Evolutionary conservation across 2,888 invertebrate genomes (phyloP), one percentile per base, ranked within the genome.

Genomic region (Drosophila kambysellisi): DNA sequence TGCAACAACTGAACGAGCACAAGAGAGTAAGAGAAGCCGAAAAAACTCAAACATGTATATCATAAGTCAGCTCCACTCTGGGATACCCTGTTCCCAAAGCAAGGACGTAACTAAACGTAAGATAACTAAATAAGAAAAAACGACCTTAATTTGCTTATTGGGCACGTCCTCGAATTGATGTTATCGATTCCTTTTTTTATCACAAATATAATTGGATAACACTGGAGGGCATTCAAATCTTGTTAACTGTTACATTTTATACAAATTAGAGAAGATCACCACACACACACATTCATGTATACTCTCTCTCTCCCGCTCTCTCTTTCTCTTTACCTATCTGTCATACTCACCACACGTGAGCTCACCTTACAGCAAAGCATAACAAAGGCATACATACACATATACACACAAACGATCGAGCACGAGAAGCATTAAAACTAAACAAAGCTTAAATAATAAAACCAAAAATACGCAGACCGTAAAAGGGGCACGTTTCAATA

Each of bases 401-500:
- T 60, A 56, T 43, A 62, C 64, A 69, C 58, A 30, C 48, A 37
- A 58, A 60, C 59, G 69, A 69, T 72, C 76, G 60, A 63, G 63
- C 62, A 63, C 75, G 46, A 71, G 61, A 66, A 68, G 48, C 53
- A 67, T 70, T 68, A 51, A 66, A 69, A 25, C 63, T 69, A 72
- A 76, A 59, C 68, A 75, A 76, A 76, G 75, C 64, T 61, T 53
- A 51, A 39, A 20, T n/a, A 25, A 52, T 51, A 71, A 61, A 61
- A 35, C 29, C 25, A 33, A 25, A 59, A n/a, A 43, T 9, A 37
- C 15, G 53, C 30, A 46, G n/a, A 59, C 35, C 53, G 33, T 54
- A 37, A 43, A 62, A 25, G 20, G 25, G 37, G 12, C 54, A 67
- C 61, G 61, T 67, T 67, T 53, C 8, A 15, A 61, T n/a, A 46